Conservation (phyloP, 2,113 vertebrate species). For the Pteruthius melanotis region DNA sequence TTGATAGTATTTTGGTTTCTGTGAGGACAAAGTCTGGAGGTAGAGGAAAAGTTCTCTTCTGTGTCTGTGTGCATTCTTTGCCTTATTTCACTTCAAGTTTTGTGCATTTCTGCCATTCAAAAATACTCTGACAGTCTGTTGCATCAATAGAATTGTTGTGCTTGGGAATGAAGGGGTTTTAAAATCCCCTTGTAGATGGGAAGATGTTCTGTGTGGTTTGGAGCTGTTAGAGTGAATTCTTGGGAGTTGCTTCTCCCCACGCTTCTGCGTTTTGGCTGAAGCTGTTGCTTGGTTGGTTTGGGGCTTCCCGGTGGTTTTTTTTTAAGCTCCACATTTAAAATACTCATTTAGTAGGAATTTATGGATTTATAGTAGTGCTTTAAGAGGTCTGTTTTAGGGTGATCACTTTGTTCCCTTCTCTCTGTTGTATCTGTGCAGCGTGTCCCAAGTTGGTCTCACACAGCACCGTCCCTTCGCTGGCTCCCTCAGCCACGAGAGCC, state of each 20-base stretch:
- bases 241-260: background rate
- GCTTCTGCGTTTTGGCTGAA: background rate
- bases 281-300: background rate
- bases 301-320: background rate
- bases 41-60: background rate
- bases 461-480: accelerated
- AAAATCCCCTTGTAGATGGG: background rate
- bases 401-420: background rate
- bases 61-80: background rate
- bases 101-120: background rate
- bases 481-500: background rate
- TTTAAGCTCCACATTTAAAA: background rate
- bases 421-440: accelerated
- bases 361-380: background rate
- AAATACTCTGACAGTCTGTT: background rate
- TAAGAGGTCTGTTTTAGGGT: background rate
- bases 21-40: background rate
- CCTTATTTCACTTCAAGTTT: background rate
- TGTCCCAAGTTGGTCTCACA: accelerated
- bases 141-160: background rate
- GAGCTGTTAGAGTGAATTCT: background rate
- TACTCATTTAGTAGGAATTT: background rate
- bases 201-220: background rate
- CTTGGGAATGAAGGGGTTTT: background rate
- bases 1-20: background rate